Percentiles rank a stretch among this genome's conserved stretches.
Evolutionary conservation across 92 coral and sea anemone genomes (phyloP).

Genomic region (Siderastrea siderea): DNA sequence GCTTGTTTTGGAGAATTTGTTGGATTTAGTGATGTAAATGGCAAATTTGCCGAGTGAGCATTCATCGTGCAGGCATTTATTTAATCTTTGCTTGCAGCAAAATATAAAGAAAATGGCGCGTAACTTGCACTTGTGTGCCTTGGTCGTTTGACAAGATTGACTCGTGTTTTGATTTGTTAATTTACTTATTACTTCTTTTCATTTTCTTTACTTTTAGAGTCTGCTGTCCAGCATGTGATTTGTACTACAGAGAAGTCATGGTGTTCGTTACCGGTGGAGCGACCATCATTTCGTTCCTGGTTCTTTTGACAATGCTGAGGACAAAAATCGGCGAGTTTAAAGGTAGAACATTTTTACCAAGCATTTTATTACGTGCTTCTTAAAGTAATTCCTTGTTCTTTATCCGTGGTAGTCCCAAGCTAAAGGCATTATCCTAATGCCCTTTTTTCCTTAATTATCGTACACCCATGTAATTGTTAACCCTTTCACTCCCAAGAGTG

Average conservation of each 20-base stretch:
- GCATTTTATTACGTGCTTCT: too few relatives aligned
- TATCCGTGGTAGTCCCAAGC: too few relatives aligned
- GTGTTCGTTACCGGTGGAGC: slow-evolving; percentile 89
- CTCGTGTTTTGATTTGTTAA: neutral
- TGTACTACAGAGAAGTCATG: slow-evolving; percentile 86
- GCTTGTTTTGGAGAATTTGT: too few relatives aligned
- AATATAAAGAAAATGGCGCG: neutral
- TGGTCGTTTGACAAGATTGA: neutral
- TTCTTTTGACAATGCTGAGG: slow-evolving; percentile 69
- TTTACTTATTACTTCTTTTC: neutral
- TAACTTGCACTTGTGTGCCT: too few relatives aligned
- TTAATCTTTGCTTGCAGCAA: neutral
- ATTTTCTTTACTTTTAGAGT: slow-evolving; percentile 19
- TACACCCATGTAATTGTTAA: too few relatives aligned
- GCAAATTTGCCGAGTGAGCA: too few relatives aligned
- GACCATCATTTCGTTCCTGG: slow-evolving; percentile 81
- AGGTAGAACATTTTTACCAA: neutral
- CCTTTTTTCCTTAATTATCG: too few relatives aligned
- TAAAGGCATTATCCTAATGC: too few relatives aligned
- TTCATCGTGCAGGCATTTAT: too few relatives aligned
- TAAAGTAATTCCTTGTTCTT: too few relatives aligned
- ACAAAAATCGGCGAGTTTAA: slow-evolving; percentile 64
- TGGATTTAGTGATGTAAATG: too few relatives aligned
- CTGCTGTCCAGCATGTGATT: slow-evolving; percentile 60
- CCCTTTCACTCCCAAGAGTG: too few relatives aligned